Conservation (phyloP, 2,797 vertebrate genomes). For the Pantherophis vulpinus region DNA sequence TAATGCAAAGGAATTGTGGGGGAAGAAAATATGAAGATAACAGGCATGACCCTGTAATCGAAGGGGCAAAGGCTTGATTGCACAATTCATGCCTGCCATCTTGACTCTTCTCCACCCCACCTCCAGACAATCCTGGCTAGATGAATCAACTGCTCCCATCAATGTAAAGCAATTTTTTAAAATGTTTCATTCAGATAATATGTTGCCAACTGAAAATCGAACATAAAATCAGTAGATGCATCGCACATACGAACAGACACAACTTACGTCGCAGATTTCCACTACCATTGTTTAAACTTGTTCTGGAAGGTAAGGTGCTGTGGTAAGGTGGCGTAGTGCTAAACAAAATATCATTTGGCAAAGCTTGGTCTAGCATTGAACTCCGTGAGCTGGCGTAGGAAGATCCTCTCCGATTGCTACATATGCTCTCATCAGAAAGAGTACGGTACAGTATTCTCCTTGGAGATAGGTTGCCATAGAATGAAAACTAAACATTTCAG, state of each 20-base stretch:
- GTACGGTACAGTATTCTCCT: constrained; percentile 88
- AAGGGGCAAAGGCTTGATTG: not conserved
- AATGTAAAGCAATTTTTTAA: not conserved
- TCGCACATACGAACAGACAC: not conserved
- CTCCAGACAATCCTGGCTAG: not conserved
- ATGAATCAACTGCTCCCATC: not conserved
- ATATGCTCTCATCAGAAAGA: constrained; percentile 92
- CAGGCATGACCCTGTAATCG: not conserved
- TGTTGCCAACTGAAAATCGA: not conserved
- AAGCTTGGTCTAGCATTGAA: constrained; percentile 88
- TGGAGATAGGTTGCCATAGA: constrained; percentile 81
- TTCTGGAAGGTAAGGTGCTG: constrained; percentile 87
- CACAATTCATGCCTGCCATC: not conserved
- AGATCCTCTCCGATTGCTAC: constrained; percentile 87
- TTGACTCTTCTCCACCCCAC: not conserved
- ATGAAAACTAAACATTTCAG: constrained; percentile 73
- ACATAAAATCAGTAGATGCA: not conserved
- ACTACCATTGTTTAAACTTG: constrained; percentile 78
- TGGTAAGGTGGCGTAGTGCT: constrained; percentile 92
- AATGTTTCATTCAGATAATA: not conserved
- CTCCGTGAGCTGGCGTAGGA: constrained; percentile 89
- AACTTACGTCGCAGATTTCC: constrained; percentile 92
- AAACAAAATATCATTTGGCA: constrained; percentile 95
- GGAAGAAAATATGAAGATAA: not conserved
- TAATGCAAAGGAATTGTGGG: not conserved